phyloP scores from a whole-genome alignment of 2,113 vertebrate species.

The Dicentrarchus labrax region DNA sequence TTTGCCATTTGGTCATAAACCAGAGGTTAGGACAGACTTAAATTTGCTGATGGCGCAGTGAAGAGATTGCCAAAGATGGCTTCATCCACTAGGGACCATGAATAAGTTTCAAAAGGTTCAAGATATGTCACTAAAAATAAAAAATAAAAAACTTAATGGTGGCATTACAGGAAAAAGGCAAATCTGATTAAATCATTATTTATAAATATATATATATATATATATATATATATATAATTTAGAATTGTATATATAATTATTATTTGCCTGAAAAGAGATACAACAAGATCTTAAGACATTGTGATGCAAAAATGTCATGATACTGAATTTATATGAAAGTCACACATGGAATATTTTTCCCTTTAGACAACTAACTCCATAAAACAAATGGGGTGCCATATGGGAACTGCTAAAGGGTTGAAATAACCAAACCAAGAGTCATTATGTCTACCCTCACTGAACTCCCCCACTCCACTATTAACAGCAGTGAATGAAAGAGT shows the following conservation, averaged over 20 bases:
- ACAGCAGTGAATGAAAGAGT: conserved; percentile 34
- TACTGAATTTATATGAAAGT: conserved; percentile 3
- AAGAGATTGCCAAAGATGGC: too few relatives aligned
- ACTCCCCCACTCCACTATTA: conserved; percentile 20
- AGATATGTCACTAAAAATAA: too few relatives aligned
- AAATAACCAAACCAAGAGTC: conserved; percentile 15
- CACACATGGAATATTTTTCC: background rate
- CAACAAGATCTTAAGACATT: background rate
- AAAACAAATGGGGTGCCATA: conserved; percentile 4
- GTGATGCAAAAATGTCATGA: background rate
- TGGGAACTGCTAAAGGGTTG: background rate
- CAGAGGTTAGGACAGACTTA: too few relatives aligned
- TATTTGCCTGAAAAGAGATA: too few relatives aligned
- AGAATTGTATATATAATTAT: too few relatives aligned
- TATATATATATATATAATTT: too few relatives aligned
- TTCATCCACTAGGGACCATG: background rate
- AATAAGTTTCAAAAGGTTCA: background rate
- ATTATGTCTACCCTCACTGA: conserved; percentile 23
- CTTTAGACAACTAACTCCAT: background rate
- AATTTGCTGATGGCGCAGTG: too few relatives aligned
- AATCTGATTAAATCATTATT: too few relatives aligned
- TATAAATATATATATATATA: too few relatives aligned
- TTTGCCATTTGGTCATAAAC: too few relatives aligned
- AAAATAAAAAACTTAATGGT: background rate
- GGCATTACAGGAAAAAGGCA: too few relatives aligned